phyloP scores from a whole-genome alignment of 2,113 vertebrate species.

The Chaetura pelagica region DNA sequence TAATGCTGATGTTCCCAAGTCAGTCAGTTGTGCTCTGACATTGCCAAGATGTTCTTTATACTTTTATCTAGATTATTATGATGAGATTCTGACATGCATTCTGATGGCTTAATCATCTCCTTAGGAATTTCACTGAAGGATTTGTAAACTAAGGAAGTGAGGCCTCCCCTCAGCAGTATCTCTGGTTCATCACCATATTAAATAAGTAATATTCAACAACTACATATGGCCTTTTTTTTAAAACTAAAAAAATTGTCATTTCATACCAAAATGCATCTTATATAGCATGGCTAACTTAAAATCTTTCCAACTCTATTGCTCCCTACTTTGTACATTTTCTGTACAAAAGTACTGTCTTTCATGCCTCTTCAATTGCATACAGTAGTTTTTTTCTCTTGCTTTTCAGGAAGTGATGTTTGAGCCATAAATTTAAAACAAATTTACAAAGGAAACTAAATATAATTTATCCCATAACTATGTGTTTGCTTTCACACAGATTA shows the following conservation, averaged over 20 bases:
- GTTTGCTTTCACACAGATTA: not conserved
- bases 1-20: not conserved
- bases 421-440: not conserved
- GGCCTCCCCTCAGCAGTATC: too few species aligned
- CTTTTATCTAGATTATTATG: not conserved
- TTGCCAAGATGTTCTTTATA: not conserved
- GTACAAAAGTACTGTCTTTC: not conserved
- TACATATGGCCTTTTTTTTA: not conserved
- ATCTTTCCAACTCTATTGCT: not conserved
- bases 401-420: not conserved
- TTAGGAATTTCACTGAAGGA: not conserved
- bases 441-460: not conserved
- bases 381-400: not conserved
- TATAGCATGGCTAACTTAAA: not conserved
- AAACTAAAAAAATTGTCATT: not conserved
- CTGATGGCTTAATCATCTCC: not conserved
- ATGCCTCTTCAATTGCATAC: not conserved
- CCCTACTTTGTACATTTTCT: not conserved
- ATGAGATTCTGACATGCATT: not conserved
- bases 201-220: constrained; percentile 10
- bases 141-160: not conserved
- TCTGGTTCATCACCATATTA: not conserved
- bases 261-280: not conserved
- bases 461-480: not conserved
- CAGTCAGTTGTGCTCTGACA: not conserved